Percentiles rank a stretch among this genome's conserved stretches.
Evolutionary conservation across 2,113 vertebrate genomes (phyloP).

Genomic region (Salminus brasiliensis): DNA sequence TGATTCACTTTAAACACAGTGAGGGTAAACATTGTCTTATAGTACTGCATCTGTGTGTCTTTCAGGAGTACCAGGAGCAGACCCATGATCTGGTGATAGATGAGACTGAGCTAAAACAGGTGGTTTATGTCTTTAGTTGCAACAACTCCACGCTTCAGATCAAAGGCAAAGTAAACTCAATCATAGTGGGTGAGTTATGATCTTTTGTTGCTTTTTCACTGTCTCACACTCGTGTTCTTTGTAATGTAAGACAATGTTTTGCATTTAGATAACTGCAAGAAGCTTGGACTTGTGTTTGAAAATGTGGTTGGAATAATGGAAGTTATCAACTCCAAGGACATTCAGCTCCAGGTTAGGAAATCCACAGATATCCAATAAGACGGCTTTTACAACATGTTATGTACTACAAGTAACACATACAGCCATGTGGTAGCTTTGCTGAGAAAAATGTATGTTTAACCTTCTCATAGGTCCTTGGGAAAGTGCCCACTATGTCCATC

Average conservation of each 20-base stretch:
- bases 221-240: too few relatives aligned
- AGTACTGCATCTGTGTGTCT: slow-evolving; percentile 33
- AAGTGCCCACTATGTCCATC: slow-evolving; percentile 95
- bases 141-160: slow-evolving; percentile 89
- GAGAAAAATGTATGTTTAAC: background rate
- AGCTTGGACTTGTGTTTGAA: slow-evolving; percentile 95
- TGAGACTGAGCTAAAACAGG: slow-evolving; percentile 94
- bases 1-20: background rate
- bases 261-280: slow-evolving; percentile 91
- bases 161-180: slow-evolving; percentile 97
- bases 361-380: background rate
- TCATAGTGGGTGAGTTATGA: slow-evolving; percentile 92
- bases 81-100: slow-evolving; percentile 87
- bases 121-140: slow-evolving; percentile 92
- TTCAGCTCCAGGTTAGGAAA: slow-evolving; percentile 88
- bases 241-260: slow-evolving; percentile 16
- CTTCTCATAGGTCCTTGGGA: slow-evolving; percentile 85
- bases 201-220: too few relatives aligned
- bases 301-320: slow-evolving; percentile 96
- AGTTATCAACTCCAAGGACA: slow-evolving; percentile 92
- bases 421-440: background rate
- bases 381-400: too few relatives aligned
- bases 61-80: slow-evolving; percentile 92
- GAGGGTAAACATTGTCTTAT: background rate
- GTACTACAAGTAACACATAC: slow-evolving; percentile 10